Base-by-base conservation (phyloP, 2,888 invertebrate species). In the Hyppa rectilinea region DNA sequence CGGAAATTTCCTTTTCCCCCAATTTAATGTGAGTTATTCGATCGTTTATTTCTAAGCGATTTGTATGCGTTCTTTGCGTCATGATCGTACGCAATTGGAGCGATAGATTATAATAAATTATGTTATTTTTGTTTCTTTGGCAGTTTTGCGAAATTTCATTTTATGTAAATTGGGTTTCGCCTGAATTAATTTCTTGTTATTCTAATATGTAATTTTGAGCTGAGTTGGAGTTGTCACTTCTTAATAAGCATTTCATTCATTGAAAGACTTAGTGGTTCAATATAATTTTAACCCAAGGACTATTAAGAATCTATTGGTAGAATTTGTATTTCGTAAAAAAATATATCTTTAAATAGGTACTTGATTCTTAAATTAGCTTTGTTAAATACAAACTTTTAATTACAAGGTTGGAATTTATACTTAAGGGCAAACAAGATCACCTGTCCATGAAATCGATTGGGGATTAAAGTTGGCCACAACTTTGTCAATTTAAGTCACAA, bases 41-140 rank as follows among this genome's bases (percentile, higher is more conserved):
- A 59, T 63, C 49, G 58, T 78, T 71, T 66, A 61, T 58, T 62
- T 73, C 9, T 5, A 47, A 67, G 62, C 49, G 38, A 73, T 73
- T 73, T 66, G 53, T 63, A 67, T 67, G 74, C 62, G 26, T 66
- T 62, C 34, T 53, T 50, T 34, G 40, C 62, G 23, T 12, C 26
- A 17, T 61, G 12, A 14, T 45, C 23, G 53, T 38, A 34, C n/a
- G 17, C 31, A 62, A 72, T 72, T 49, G n/a, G 9, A 40, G n/a
- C 7, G 23, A 34, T 56, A 65, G 58, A 14, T 31, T 2, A 23
- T 76, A 58, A 47, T 47, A 50, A 60, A 47, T 50, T 4, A 36
- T 0, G 20, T 31, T 50, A 29, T 61, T 26, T 45, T 38, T 17
- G n/a, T n/a, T n/a, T n/a, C n/a, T n/a, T n/a, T n/a, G n/a, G n/a